These are phyloP conservation scores for Campoletis raptor DNA, from an alignment of 2,888 invertebrate genomes.

Conservation along the genomic window DNA sequence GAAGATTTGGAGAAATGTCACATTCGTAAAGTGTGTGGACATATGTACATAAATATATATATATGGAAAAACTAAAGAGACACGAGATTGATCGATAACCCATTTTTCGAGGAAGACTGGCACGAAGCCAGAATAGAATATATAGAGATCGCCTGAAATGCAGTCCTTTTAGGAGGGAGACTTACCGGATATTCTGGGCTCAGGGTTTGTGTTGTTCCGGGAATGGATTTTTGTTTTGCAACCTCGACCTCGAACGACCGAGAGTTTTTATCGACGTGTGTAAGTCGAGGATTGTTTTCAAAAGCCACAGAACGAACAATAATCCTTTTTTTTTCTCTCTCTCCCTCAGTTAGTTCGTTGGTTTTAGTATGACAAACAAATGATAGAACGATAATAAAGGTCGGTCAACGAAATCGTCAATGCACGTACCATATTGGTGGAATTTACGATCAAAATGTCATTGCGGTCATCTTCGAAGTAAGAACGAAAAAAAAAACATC, in stretches of 20 bases:
- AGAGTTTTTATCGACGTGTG: conserved; percentile 28
- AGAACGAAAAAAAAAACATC: neutral
- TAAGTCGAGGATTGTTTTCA: conserved; percentile 74
- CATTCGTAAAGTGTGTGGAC: neutral
- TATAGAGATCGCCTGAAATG: conserved; percentile 66
- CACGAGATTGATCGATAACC: conserved; percentile 79
- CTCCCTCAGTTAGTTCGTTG: neutral
- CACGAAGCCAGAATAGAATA: conserved; percentile 75
- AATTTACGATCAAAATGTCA: neutral
- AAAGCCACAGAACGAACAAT: conserved; percentile 42
- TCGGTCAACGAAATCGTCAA: neutral
- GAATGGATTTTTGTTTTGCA: conserved; percentile 39
- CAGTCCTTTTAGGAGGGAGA: conserved; percentile 71
- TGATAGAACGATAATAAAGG: neutral
- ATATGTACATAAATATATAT: conserved; percentile 6
- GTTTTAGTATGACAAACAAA: conserved; percentile 10
- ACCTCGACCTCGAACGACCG: conserved; percentile 64
- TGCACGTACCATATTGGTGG: neutral
- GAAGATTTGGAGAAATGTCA: conserved; percentile 3
- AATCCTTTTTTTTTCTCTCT: neutral
- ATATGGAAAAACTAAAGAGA: conserved; percentile 34
- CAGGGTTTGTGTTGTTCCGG: conserved; percentile 21
- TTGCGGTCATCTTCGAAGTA: neutral
- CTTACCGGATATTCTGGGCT: conserved; percentile 39
- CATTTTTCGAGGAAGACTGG: conserved; percentile 78